Evolutionary conservation across 2,113 vertebrate species (phyloP).

Genomic region (Tricholaema leucomelas): DNA sequence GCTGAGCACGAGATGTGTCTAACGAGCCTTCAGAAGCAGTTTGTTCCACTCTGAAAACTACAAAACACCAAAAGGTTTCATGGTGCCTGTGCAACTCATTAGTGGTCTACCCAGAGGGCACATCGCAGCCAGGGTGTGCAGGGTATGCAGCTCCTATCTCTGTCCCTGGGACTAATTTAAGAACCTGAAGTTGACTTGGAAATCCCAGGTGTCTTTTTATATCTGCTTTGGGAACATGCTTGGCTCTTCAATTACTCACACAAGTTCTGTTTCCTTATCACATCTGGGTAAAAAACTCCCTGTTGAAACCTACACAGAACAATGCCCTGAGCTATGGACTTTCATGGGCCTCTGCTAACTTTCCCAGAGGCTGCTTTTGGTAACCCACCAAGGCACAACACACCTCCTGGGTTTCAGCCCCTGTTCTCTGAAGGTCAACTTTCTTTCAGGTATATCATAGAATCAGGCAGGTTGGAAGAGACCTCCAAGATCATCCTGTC

Average conservation of each 20-base stretch:
- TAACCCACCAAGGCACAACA: background rate
- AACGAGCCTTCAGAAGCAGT: background rate
- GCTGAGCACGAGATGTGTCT: background rate
- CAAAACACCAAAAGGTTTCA: background rate
- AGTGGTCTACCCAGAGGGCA: background rate
- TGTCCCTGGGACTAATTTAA: background rate
- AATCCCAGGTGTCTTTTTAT: background rate
- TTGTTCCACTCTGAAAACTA: background rate
- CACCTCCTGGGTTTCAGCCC: background rate
- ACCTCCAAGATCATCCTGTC: too few species aligned
- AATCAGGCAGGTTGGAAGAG: too few species aligned
- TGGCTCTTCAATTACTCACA: background rate
- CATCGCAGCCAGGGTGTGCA: background rate
- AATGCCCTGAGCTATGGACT: background rate
- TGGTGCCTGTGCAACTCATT: accelerated
- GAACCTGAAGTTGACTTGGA: background rate
- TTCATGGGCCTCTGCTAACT: background rate
- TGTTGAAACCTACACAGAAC: background rate
- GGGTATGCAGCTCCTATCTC: background rate
- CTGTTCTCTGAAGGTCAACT: background rate
- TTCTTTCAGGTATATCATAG: background rate
- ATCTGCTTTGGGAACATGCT: background rate
- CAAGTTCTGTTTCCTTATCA: background rate
- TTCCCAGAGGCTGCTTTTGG: background rate
- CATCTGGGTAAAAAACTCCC: background rate